A percentile compares a stretch with the other conserved stretches of the same genome.
Evolutionary conservation across 2,888 invertebrate genomes (phyloP).

Genomic region (Yponomeuta cagnagella): DNA sequence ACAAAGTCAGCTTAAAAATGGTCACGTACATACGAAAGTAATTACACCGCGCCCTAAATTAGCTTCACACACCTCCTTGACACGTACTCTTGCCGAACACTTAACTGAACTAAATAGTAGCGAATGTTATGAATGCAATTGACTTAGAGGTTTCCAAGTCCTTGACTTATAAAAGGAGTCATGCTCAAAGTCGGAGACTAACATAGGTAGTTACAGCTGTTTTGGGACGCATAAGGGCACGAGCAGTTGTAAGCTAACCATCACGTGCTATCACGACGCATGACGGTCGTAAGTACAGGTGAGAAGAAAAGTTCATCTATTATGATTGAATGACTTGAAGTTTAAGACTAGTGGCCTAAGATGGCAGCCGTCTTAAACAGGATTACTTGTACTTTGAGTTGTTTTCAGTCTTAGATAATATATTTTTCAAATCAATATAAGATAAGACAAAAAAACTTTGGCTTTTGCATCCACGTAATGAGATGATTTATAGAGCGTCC

Average conservation of each 20-base stretch:
- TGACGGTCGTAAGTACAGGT: background rate
- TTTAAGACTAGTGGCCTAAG: too few relatives aligned
- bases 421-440: too few relatives aligned
- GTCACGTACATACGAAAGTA: background rate
- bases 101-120: background rate
- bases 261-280: background rate
- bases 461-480: too few relatives aligned
- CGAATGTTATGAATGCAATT: background rate
- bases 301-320: background rate
- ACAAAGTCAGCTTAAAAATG: background rate
- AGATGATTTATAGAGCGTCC: too few relatives aligned
- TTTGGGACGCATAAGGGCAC: background rate
- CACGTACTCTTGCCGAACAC: background rate
- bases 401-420: too few relatives aligned
- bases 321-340: too few relatives aligned
- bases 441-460: too few relatives aligned
- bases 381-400: too few relatives aligned
- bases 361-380: too few relatives aligned
- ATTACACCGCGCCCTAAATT: background rate
- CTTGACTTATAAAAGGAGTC: slow-evolving; percentile 6
- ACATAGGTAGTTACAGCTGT: background rate
- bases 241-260: background rate
- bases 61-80: background rate
- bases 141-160: slow-evolving; percentile 5
- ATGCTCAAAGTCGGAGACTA: background rate